phyloP scores from a whole-genome alignment of 2,797 vertebrate species.

The Tympanoctomys barrerae region DNA sequence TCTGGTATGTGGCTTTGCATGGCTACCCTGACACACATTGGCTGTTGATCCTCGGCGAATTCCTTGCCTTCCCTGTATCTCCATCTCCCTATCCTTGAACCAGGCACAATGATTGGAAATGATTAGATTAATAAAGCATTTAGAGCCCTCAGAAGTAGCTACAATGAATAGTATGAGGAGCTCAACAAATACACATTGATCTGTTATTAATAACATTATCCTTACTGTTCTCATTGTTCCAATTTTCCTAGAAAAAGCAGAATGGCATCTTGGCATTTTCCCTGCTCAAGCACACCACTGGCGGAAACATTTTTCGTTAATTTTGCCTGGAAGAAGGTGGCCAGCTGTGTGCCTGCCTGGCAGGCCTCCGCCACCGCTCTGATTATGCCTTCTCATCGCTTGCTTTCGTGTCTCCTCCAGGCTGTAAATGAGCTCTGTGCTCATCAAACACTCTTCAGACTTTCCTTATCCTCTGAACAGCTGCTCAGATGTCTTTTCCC shows the following conservation, averaged over 20 bases:
- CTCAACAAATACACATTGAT: neutral
- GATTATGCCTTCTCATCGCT: constrained; percentile 57
- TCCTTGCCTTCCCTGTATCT: neutral
- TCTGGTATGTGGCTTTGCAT: neutral
- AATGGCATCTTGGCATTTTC: constrained; percentile 17
- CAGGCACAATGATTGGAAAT: neutral
- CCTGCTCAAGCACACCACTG: constrained; percentile 56
- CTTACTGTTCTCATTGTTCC: neutral
- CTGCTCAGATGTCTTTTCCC: neutral
- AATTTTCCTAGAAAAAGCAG: constrained; percentile 30
- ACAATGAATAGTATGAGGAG: neutral
- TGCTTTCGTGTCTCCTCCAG: constrained; percentile 61
- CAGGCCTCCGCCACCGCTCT: constrained; percentile 45
- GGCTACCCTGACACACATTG: neutral
- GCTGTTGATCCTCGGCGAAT: neutral
- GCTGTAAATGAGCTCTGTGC: neutral
- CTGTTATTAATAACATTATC: neutral
- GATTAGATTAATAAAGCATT: neutral
- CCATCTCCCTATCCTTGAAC: neutral
- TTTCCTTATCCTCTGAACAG: neutral
- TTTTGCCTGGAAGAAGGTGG: constrained; percentile 57
- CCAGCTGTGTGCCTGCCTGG: constrained; percentile 28
- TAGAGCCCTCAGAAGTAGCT: neutral
- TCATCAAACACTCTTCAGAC: constrained; percentile 18
- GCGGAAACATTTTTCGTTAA: constrained; percentile 68